Evolutionary conservation across 2,797 vertebrate species (phyloP), one percentile per base, ranked within the genome.

Genomic region (Percopsis omiscomaycus): DNA sequence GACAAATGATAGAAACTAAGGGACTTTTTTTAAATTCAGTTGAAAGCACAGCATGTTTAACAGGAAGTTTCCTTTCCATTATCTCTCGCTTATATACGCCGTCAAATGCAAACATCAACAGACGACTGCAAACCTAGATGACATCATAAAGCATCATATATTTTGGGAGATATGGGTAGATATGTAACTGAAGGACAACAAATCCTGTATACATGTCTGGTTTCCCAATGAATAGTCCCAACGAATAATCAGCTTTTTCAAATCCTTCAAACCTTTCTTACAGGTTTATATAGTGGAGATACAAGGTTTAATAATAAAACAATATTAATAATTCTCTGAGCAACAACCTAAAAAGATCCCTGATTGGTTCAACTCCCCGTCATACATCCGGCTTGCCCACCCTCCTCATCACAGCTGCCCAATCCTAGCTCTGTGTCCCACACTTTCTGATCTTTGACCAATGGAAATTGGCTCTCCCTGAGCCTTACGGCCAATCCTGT

Each of bases 331-430:
- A 42, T 54, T 42, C 15, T 56, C 52, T 60, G 59, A 69, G 46
- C 37, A 1, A 49, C 15, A 10, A 45, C 59, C 30, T 9, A 13
- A 30, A 14, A 16, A 61, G 15, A 42, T 62, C 32, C 50, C 60
- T 53, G 50, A 62, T 62, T 63, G 73, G 76, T 60, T 74, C 50
- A n/a, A 47, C 11, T 30, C 22, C 15, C 30, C 3, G 12, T 70
- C 61, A 52, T 9, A 62, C 64, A 56, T 45, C 15, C 44, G 13
- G 3, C 9, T 16, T 0, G 11, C 55, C 60, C 50, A 0, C 71
- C 70, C 61, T 51, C 58, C 54, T 44, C 42, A 29, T 42, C 48
- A 47, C 15, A 51, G 44, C 55, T 10, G 48, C 54, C 66, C 79
- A 77, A 66, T 69, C 55, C 58, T 28, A 70, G 27, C 2, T 53